Conservation (phyloP, 2,113 vertebrate species). For the Theropithecus gelada region DNA sequence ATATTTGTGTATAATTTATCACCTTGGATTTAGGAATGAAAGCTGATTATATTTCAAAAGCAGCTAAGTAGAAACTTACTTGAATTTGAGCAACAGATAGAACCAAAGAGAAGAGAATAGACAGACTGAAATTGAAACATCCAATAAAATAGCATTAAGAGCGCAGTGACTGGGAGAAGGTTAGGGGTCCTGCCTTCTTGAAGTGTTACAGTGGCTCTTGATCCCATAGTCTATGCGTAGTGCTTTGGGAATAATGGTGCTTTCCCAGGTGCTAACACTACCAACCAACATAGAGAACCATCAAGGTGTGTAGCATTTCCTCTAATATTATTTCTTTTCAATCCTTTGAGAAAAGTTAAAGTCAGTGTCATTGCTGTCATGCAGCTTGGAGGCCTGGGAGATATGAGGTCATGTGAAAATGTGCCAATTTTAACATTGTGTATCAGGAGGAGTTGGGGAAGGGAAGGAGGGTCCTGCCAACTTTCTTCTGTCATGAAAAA, state of each 20-base stretch:
- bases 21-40: background rate
- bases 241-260: background rate
- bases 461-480: background rate
- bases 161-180: background rate
- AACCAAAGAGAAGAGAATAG: background rate
- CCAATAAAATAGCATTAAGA: background rate
- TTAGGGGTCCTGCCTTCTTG: background rate
- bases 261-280: background rate
- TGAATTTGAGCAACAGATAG: conserved; percentile 5
- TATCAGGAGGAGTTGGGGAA: background rate
- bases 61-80: background rate
- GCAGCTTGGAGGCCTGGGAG: background rate
- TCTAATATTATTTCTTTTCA: background rate
- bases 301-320: background rate
- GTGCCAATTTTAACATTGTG: background rate
- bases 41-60: conserved; percentile 40
- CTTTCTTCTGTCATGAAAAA: background rate
- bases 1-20: background rate
- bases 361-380: background rate
- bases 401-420: background rate
- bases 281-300: background rate
- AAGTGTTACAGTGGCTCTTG: background rate
- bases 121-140: background rate
- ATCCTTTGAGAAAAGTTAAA: conserved; percentile 21
- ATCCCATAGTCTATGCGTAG: accelerated